Percentiles rank a stretch among this genome's conserved stretches.
Conservation (phyloP, 2,797 vertebrate species). For the Rhinogobio ventralis region DNA sequence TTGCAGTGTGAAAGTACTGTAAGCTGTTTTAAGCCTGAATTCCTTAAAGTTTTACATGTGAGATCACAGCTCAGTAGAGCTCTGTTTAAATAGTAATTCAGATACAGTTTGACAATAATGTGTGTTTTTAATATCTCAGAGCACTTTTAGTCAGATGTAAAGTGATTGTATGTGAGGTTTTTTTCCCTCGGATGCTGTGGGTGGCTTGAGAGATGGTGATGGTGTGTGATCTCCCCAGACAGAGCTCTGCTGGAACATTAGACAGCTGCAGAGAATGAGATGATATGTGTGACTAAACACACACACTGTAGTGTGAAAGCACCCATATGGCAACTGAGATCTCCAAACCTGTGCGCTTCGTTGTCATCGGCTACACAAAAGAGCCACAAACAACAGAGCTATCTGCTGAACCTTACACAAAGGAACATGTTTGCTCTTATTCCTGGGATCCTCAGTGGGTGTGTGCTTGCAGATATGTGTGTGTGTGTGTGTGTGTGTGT, state of each 20-base stretch:
- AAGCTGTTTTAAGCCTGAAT: background rate
- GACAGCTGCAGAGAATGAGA: constrained; percentile 38
- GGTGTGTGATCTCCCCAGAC: constrained; percentile 27
- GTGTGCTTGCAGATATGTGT: background rate
- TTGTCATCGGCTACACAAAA: constrained; percentile 1
- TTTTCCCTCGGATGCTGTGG: background rate
- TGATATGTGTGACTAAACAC: constrained; percentile 13
- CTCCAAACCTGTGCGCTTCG: background rate
- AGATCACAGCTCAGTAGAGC: background rate
- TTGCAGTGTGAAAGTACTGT: background rate
- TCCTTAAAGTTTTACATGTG: background rate
- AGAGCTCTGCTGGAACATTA: constrained; percentile 19
- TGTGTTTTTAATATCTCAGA: background rate
- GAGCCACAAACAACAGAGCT: background rate
- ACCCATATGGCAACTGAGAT: constrained; percentile 30
- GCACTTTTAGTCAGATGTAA: background rate
- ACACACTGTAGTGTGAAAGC: background rate
- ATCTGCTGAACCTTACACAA: background rate
- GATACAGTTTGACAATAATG: background rate
- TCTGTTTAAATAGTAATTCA: background rate
- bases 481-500: constrained; percentile 2
- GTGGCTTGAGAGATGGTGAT: constrained; percentile 8
- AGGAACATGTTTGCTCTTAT: constrained; percentile 6
- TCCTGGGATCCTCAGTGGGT: background rate
- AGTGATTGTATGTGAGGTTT: background rate